Evolutionary conservation across 2,113 vertebrate species (phyloP).

Genomic region (Bolborhynchus lineola): DNA sequence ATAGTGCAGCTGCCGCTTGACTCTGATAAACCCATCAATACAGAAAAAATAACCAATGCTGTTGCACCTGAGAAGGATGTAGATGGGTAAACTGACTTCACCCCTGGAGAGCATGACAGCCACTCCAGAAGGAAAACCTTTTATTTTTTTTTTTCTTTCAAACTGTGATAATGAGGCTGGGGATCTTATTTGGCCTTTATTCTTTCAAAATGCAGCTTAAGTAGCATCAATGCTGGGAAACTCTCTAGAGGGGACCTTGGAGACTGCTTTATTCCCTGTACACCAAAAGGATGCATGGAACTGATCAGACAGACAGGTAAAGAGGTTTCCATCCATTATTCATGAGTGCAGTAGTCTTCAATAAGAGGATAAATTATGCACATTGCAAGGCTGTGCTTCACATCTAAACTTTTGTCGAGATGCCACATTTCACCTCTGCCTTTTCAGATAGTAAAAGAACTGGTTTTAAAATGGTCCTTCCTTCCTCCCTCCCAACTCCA

Average conservation of each 20-base stretch:
- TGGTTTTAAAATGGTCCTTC: not conserved
- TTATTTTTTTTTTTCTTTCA: not conserved
- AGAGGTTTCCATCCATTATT: not conserved
- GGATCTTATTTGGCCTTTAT: constrained; percentile 1
- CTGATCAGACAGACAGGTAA: constrained; percentile 92
- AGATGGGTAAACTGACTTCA: constrained; percentile 83
- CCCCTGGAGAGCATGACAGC: not conserved
- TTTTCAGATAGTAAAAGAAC: not conserved
- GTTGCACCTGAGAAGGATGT: constrained; percentile 93
- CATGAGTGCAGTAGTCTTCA: not conserved
- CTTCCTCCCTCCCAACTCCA: not conserved
- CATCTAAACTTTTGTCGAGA: not conserved
- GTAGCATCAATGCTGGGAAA: constrained; percentile 92
- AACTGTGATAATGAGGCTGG: not conserved
- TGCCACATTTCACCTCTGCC: not conserved
- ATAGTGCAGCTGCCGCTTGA: constrained; percentile 95
- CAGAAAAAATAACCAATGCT: constrained; percentile 88
- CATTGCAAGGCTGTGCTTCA: not conserved
- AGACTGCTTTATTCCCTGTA: constrained; percentile 96
- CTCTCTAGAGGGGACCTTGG: constrained; percentile 91
- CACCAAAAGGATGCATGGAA: constrained; percentile 96
- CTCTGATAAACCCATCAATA: constrained; percentile 86
- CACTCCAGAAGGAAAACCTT: not conserved
- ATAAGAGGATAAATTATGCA: not conserved
- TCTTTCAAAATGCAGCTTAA: constrained; percentile 79